A percentile compares a stretch with the other conserved stretches of the same genome.
These are phyloP conservation scores for Urechis unicinctus DNA, from an alignment of 2,888 invertebrate genomes.

Conservation along the genomic window DNA sequence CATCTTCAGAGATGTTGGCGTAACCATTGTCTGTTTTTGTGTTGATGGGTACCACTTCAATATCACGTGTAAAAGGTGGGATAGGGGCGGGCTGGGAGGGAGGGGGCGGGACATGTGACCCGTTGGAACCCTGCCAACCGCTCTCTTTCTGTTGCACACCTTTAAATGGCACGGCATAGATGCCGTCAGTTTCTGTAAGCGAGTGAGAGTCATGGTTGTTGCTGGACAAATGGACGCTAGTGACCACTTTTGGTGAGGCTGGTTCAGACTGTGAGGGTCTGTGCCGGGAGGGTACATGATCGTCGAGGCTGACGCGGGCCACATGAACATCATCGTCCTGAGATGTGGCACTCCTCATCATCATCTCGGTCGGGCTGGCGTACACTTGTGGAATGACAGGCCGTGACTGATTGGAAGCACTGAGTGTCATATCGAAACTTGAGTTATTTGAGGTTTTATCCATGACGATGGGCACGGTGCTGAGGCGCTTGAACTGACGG, in stretches of 20 bases:
- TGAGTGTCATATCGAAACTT: background rate
- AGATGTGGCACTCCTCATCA: background rate
- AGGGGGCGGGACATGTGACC: constrained; percentile 20
- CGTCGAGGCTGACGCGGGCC: constrained; percentile 3
- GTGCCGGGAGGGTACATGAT: background rate
- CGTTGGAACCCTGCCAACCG: background rate
- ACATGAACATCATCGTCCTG: background rate
- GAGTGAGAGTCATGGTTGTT: background rate
- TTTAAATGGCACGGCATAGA: constrained; percentile 6
- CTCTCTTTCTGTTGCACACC: background rate
- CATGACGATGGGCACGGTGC: constrained; percentile 12
- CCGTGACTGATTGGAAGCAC: constrained; percentile 3
- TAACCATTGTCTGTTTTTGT: constrained; percentile 27
- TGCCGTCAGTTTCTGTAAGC: background rate
- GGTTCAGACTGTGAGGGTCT: background rate
- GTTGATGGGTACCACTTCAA: constrained; percentile 28
- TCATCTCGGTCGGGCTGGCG: background rate
- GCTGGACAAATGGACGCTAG: constrained; percentile 3
- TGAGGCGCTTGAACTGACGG: constrained; percentile 55
- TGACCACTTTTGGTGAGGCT: background rate
- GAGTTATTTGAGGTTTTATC: constrained; percentile 1
- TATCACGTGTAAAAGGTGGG: constrained; percentile 17
- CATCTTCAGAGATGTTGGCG: constrained; percentile 38
- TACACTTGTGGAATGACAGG: background rate
- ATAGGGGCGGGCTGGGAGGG: constrained; percentile 24